Evolutionary conservation across 2,113 vertebrate genomes (phyloP), one percentile per base, ranked within the genome.

Genomic region (Cyphomyrus discorhynchus): DNA sequence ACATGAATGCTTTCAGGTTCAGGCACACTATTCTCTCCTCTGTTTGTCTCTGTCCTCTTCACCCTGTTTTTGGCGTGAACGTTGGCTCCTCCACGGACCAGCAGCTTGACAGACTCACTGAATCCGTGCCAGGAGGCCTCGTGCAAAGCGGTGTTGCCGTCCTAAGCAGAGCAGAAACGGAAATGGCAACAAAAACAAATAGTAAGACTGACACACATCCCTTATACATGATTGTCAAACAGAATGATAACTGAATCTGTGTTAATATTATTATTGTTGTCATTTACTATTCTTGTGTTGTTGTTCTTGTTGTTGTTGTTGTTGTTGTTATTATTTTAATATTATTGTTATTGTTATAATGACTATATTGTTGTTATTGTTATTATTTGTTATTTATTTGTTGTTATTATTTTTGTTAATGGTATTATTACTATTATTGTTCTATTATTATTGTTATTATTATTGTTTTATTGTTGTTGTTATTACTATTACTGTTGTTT

Each of bases 121-220:
- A 98, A 98, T 19, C 97, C 98, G 0, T 98, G 97, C 98, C 98
- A 98, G 9, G 96, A 96, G 0, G 95, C 97, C 93, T 98, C 97
- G 1, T 98, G 97, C 66, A 98, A 96, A 52, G 97, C 97, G 0
- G 97, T 97, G 92, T 98, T 98, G 82, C 98, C 97, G 1, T 97
- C 97, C 97, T 98, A 46, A 91, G 74, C 74, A 19, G 13, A 42
- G 35, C 31, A 77, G 13, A 42, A 80, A 80, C 5, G 35, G 5
- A 2, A 19, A 35, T 17, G 31, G 31, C 31, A 62, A 5, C 52
- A 19, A 19, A 53, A 53, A 21, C 53, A 56, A 21, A 56, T 17
- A 7, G 19, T 56, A 6, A 56, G 39, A 42, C 39, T 83, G 15
- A 42, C 19, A 70, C 9, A 66, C 62, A 27, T 31, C 62, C 8